Conservation (phyloP, 1,140 invertebrate genomes). For the Laupala kohalensis region DNA sequence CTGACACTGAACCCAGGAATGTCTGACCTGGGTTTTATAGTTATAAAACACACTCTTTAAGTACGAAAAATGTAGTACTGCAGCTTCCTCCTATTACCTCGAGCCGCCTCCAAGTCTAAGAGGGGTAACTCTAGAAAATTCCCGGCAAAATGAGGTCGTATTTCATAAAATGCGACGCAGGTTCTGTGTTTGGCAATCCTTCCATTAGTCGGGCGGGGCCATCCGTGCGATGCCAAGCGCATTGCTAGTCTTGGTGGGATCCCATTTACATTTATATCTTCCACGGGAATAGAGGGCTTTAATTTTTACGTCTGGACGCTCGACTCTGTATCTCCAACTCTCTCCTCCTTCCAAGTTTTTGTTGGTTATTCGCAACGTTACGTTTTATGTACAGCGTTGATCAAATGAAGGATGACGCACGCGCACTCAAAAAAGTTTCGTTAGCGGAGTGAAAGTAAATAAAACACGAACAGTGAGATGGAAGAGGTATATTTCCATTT, state of each 20-base stretch:
- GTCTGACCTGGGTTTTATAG: background rate
- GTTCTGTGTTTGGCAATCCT: background rate
- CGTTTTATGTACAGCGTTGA: background rate
- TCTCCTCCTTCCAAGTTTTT: background rate
- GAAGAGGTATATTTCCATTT: background rate
- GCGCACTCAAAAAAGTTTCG: background rate
- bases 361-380: background rate
- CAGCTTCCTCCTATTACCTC: background rate
- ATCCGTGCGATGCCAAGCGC: background rate
- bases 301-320: background rate
- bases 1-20: background rate
- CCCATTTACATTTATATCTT: background rate
- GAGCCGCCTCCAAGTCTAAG: background rate
- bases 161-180: background rate
- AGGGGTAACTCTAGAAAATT: background rate
- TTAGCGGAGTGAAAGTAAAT: background rate
- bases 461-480: background rate
- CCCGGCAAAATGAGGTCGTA: background rate
- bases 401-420: background rate
- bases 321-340: background rate
- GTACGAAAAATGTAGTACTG: background rate
- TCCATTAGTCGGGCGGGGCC: background rate
- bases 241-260: background rate
- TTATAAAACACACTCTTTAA: background rate
- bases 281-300: background rate